Evolutionary conservation across 2,888 invertebrate species (phyloP), one percentile per base, ranked within the genome.

Genomic region (Drosophila niveifrons): DNA sequence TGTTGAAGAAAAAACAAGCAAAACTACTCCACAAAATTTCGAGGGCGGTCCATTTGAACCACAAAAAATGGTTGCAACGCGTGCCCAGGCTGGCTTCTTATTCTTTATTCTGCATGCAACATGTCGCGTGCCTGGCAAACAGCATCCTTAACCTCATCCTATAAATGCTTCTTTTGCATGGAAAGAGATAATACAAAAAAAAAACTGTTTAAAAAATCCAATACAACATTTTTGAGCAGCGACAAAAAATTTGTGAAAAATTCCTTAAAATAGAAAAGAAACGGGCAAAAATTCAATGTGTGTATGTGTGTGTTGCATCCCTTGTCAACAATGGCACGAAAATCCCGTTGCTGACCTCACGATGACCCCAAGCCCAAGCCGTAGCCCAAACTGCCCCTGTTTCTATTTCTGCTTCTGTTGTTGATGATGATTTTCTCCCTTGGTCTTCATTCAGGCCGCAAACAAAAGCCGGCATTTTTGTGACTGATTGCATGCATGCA

Each of bases 301-400:
- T 36, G 48, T 72, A 15, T 66, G 23, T 47, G 56, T 77, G 39
- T 68, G 62, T 58, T 64, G 88, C 85, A 86, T 86, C 85, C 89
- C 85, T 80, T 86, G 90, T 89, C 85, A 86, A 85, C 84, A 84
- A 88, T 80, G 72, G 85, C 76, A 88, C 18, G 71, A 84, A 87
- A 85, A 88, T 85, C 81, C 85, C 88, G 90, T 91, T 91, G 91
- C 89, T 91, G 90, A 91, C 90, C 90, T 86, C 81, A 77, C 72
- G 90, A 82, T 91, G 90, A 91, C 90, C 90, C 90, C 90, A 88
- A 89, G 75, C 77, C 78, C 73, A 87, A 89, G 72, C 77, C 78
- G 72, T 47, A 66, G 65, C 58, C 51, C 51, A 18, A 39, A 17
- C 74, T 74, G 76, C 76, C 71, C 66, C 71, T 75, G 78, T 61